These are phyloP conservation scores for Drosophila lacicola DNA, from an alignment of 2,888 invertebrate genomes.

Conservation along the genomic window DNA sequence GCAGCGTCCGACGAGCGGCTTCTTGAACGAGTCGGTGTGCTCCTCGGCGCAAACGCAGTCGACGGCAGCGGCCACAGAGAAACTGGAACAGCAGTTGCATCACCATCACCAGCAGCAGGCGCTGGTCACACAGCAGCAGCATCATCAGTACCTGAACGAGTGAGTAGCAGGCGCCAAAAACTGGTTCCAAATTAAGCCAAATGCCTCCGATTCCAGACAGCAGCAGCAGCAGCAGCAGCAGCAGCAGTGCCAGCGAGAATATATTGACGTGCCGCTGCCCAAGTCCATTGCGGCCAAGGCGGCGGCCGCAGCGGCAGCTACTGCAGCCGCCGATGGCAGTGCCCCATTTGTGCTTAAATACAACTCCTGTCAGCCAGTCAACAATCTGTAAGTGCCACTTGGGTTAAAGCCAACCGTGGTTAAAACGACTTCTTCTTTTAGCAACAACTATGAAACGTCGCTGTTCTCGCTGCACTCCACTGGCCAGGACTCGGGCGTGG, in stretches of 20 bases:
- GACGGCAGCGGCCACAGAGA: constrained; percentile 80
- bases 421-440: constrained; percentile 5
- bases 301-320: constrained; percentile 59
- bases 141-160: constrained; percentile 74
- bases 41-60: constrained; percentile 83
- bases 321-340: constrained; percentile 41
- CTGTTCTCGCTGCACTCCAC: constrained; percentile 93
- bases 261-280: constrained; percentile 85
- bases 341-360: constrained; percentile 83
- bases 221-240: constrained; percentile 33
- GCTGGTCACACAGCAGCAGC: constrained; percentile 69
- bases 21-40: constrained; percentile 80
- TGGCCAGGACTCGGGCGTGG: constrained; percentile 93
- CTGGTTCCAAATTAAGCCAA: constrained; percentile 6
- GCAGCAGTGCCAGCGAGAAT: constrained; percentile 84
- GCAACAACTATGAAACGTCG: constrained; percentile 88
- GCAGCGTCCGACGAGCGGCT: constrained; percentile 64
- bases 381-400: constrained; percentile 74
- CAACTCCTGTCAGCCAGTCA: constrained; percentile 82
- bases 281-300: constrained; percentile 83
- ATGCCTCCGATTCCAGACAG: constrained; percentile 2
- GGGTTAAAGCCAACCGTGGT: not conserved
- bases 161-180: constrained; percentile 40
- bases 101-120: constrained; percentile 76
- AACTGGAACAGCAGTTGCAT: constrained; percentile 75